Evolutionary conservation across 2,888 invertebrate genomes (phyloP).

Genomic region (Agrotis puta): DNA sequence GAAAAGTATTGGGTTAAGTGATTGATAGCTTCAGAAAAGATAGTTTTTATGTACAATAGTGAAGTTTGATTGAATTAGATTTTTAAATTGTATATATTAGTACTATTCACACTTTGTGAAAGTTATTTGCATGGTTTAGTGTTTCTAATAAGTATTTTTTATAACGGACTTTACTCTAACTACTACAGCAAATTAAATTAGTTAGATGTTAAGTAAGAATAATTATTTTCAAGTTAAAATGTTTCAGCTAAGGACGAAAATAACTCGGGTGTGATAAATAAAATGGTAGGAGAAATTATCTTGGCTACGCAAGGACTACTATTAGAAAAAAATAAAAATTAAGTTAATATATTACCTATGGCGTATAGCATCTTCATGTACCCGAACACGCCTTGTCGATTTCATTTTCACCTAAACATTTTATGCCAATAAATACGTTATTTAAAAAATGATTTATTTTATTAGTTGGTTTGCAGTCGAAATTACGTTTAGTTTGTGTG

Average conservation of each 20-base stretch:
- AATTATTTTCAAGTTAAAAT: conserved; percentile 57
- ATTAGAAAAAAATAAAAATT: conserved; percentile 77
- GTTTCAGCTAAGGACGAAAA: conserved; percentile 63
- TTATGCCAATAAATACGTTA: conserved; percentile 85
- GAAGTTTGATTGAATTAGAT: conserved; percentile 23
- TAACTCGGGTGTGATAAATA: conserved; percentile 62
- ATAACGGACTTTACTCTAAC: conserved; percentile 59
- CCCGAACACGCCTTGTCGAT: conserved; percentile 90
- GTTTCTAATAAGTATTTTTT: conserved; percentile 50
- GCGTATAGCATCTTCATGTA: conserved; percentile 90
- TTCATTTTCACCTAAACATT: conserved; percentile 91
- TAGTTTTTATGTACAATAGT: conserved; percentile 50
- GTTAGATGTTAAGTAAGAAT: conserved; percentile 57
- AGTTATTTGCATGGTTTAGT: conserved; percentile 25
- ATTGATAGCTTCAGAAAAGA: conserved; percentile 32
- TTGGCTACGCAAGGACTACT: conserved; percentile 80
- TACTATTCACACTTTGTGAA: conserved; percentile 19
- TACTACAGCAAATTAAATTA: conserved; percentile 67
- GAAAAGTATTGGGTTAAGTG: conserved; percentile 33
- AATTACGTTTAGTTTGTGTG: conserved; percentile 27
- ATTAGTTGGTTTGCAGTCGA: conserved; percentile 33
- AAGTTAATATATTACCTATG: conserved; percentile 88
- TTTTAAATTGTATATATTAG: conserved; percentile 23
- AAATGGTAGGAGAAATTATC: conserved; percentile 67
- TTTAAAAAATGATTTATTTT: conserved; percentile 52